Base-by-base conservation (phyloP, 2,113 vertebrate species). In the Scophthalmus maximus region DNA sequence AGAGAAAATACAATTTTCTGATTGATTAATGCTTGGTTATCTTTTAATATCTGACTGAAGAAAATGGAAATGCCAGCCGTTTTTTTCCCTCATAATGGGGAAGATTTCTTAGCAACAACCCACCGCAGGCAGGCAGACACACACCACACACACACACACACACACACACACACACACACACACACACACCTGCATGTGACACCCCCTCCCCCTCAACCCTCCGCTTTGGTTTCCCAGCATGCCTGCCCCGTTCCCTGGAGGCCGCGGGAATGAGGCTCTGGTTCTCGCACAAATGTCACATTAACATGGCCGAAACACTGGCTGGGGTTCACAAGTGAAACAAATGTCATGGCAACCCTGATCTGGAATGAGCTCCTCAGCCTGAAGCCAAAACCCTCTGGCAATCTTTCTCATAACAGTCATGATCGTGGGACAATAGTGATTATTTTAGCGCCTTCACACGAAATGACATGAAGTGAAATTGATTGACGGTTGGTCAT, bases 41-140 rank as follows among this genome's bases (percentile, higher is more conserved):
- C 72, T 87, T 87, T 88, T 85, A 87, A 87, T 88, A 83, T 85
- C 81, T 68, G 68, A 51, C 75, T 69, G 50, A 36, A 81, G 53
- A 76, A 82, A 86, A 82, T 77, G 74, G 71, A 66, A 59, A 82
- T 68, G 27, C 27, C 9, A 1, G 65, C 8, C 4, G 15, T 66
- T 73, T 59, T 44, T 47, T 46, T 42, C 17, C 36, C 60, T 62
- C 38, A 27, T 68, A 70, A 75, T 50, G 20, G 47, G 56, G 78
- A 49, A 42, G 20, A 76, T 71, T 78, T 78, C 70, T 85, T 72
- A 63, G 74, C 60, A 72, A 71, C 42, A 58, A 23, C 8, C 53
- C 22, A 34, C 40, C 25, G 20, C 30, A 29, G 56, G 25, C 26
- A 34, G 52, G 7, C 58, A 51, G 15, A 18, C 4, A 23, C 60